Evolutionary conservation across 1,140 invertebrate genomes (phyloP).

Genomic region (Pseudoatta argentina): DNA sequence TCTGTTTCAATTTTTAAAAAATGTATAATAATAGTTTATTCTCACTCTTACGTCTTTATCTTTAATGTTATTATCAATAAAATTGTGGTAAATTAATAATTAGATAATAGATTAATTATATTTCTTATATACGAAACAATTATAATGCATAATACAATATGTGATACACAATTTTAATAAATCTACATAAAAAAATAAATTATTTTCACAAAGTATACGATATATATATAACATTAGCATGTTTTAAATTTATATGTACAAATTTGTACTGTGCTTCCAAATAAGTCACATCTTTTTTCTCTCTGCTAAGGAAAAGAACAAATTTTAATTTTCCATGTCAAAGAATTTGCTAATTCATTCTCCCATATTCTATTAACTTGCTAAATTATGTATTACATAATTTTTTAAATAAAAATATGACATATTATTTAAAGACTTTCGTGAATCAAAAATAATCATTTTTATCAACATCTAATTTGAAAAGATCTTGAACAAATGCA

Average conservation of each 20-base stretch:
- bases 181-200: background rate
- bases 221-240: background rate
- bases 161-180: constrained; percentile 9
- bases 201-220: background rate
- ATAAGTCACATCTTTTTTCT: background rate
- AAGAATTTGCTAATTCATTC: background rate
- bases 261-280: background rate
- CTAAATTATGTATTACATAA: constrained; percentile 14
- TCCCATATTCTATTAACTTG: no score
- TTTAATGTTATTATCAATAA: constrained; percentile 12
- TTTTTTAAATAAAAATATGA: background rate
- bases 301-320: background rate
- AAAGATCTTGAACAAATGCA: background rate
- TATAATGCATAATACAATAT: constrained; percentile 5
- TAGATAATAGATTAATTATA: background rate
- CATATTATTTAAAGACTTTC: background rate
- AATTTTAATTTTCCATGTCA: background rate
- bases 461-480: background rate
- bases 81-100: background rate
- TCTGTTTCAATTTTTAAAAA: background rate
- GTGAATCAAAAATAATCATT: background rate
- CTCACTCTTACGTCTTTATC: background rate
- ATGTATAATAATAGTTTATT: background rate
- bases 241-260: background rate
- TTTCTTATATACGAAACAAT: background rate